A percentile compares a stretch with the other conserved stretches of the same genome.
Evolutionary conservation across 2,888 invertebrate species (phyloP).

Genomic region (Acanthosepion esculentum): DNA sequence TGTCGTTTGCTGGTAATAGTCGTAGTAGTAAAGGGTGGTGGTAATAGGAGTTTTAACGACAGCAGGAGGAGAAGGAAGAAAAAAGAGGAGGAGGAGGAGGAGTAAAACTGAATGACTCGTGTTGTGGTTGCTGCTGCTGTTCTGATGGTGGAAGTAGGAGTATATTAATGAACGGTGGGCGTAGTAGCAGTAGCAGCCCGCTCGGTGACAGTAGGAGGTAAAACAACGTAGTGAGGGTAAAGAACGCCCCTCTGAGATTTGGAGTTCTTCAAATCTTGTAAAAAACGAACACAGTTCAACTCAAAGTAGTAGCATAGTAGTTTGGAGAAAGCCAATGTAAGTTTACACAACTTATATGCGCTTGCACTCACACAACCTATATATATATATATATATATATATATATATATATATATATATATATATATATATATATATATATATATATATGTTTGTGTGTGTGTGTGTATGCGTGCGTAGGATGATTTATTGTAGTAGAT

Average conservation of each 20-base stretch:
- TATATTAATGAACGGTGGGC: background rate
- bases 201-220: conserved; percentile 22
- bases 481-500: no score
- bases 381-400: background rate
- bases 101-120: background rate
- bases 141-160: background rate
- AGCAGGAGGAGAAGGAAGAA: background rate
- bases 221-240: background rate
- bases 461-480: no score
- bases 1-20: background rate
- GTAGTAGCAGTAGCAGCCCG: background rate
- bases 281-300: background rate
- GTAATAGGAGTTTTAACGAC: background rate
- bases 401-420: background rate
- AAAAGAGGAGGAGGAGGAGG: background rate
- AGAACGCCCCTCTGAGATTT: conserved; percentile 8
- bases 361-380: background rate
- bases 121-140: background rate
- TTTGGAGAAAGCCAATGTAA: background rate
- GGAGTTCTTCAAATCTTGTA: background rate
- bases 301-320: conserved; percentile 2
- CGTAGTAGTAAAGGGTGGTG: background rate
- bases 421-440: background rate
- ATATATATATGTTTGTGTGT: background rate
- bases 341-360: background rate